Conservation (phyloP, 2,888 invertebrate genomes). For the Oligia latruncula region DNA sequence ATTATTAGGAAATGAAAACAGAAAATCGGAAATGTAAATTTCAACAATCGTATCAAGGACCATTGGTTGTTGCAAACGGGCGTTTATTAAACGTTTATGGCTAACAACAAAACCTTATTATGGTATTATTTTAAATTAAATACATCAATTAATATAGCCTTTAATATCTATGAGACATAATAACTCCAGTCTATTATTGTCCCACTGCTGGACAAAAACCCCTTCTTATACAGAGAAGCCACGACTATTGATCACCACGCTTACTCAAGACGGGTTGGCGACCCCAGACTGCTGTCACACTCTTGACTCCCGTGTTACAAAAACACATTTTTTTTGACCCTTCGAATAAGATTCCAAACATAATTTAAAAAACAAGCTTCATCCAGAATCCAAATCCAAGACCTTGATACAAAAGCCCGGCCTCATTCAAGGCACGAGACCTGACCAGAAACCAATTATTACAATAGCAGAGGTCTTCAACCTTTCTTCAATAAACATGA, state of each 20-base stretch:
- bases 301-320: too few relatives aligned
- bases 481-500: slow-evolving; percentile 66
- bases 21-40: slow-evolving; percentile 74
- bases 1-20: slow-evolving; percentile 74
- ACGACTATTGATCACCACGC: neutral
- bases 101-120: neutral
- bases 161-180: too few relatives aligned
- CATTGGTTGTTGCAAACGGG: slow-evolving; percentile 59
- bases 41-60: slow-evolving; percentile 78
- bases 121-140: neutral
- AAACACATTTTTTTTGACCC: neutral
- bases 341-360: too few relatives aligned
- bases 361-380: neutral
- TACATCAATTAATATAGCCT: neutral
- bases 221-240: too few relatives aligned
- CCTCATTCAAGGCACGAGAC: slow-evolving; percentile 27
- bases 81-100: slow-evolving; percentile 38
- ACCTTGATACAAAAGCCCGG: slow-evolving; percentile 28
- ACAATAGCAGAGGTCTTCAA: slow-evolving; percentile 57
- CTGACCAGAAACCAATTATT: slow-evolving; percentile 50
- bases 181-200: neutral
- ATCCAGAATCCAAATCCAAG: slow-evolving; percentile 5
- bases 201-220: fast-evolving
- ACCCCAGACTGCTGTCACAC: too few relatives aligned
- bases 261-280: neutral